Evolutionary conservation across 37 sponge, comb jelly and placozoan genomes (phyloP), one percentile per base, ranked within the genome.

Genomic region (Diacarnus erythraeanus): DNA sequence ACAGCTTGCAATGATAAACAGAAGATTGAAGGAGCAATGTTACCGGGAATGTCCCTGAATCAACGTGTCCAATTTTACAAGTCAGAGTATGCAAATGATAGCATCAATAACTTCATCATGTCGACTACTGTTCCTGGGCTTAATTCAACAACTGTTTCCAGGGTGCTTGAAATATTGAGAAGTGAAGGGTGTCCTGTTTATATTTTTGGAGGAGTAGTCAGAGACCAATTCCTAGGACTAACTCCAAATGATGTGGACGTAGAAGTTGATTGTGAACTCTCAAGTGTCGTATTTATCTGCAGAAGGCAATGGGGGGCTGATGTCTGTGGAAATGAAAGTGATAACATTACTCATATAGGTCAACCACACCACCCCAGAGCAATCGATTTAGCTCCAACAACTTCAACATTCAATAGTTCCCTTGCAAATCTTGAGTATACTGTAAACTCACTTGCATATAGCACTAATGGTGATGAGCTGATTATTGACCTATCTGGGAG

Each of bases 161-260:
- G 51, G 8, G 77, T 76, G 1, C 38, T 76, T 76, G 8, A 60
- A 4, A 42, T 37, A 21, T 58, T 76, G 3, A 38, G 41, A 37
- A 26, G 60, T 60, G 61, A 30, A 9, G 23, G 26, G 12, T 76
- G 77, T 25, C 23, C 34, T 17, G 37, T 37, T 59, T 76, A 56
- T 59, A 3, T 76, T 38, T 57, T 60, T 59, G 77, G 77, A 39
- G 77, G 77, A 1, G 61, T 26, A 2, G 61, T 76, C 3, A 39
- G 77, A 26, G 77, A 76, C 30, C 77, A 76, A 25, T 76, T 76
- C 41, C 61, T 76, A 0, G 63, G 61, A 3, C 1, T 26, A 36
- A 2, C 61, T 2, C 80, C 80, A 5, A 80, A 70, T 40, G 80
- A 80, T 59, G 80, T 33, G 1, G 80, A 80, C 47, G 60, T 69